These are phyloP conservation scores for Eristalis intricaria DNA, from an alignment of 2,888 invertebrate genomes.

Conservation along the genomic window DNA sequence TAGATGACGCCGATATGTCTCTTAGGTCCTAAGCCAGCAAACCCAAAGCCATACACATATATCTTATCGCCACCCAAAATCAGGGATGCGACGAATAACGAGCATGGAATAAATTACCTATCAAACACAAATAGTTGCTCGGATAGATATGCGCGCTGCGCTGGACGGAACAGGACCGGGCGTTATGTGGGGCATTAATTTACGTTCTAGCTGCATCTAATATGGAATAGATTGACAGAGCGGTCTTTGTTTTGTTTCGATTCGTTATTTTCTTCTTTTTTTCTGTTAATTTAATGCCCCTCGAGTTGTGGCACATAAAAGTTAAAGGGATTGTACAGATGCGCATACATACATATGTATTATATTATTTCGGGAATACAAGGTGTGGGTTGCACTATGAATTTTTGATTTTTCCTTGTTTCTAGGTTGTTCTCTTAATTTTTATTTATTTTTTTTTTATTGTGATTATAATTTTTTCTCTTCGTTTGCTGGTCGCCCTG, in stretches of 20 bases:
- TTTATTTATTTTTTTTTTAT: slow-evolving; percentile 62
- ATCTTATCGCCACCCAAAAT: slow-evolving; percentile 71
- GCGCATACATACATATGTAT: background rate
- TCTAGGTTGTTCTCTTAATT: slow-evolving; percentile 65
- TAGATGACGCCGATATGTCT: slow-evolving; percentile 81
- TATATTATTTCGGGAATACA: background rate
- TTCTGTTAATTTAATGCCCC: slow-evolving; percentile 61
- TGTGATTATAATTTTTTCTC: slow-evolving; percentile 57
- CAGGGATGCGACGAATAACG: slow-evolving; percentile 71
- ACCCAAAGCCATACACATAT: slow-evolving; percentile 36
- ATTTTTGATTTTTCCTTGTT: slow-evolving; percentile 68
- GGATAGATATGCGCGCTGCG: slow-evolving; percentile 10
- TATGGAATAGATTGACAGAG: slow-evolving; percentile 68
- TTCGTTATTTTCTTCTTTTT: background rate
- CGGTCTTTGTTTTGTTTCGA: slow-evolving; percentile 62
- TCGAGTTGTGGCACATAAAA: slow-evolving; percentile 52
- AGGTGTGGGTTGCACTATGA: slow-evolving; percentile 69
- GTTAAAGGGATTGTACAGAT: slow-evolving; percentile 41
- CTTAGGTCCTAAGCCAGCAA: slow-evolving; percentile 69
- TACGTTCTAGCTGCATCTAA: slow-evolving; percentile 68
- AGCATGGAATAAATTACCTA: slow-evolving; percentile 71
- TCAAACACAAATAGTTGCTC: slow-evolving; percentile 60
- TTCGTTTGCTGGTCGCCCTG: background rate
- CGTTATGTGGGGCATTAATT: slow-evolving; percentile 69
- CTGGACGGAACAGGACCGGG: slow-evolving; percentile 39